Evolutionary conservation across 2,113 vertebrate species (phyloP).

Genomic region (Pangasianodon gigas): DNA sequence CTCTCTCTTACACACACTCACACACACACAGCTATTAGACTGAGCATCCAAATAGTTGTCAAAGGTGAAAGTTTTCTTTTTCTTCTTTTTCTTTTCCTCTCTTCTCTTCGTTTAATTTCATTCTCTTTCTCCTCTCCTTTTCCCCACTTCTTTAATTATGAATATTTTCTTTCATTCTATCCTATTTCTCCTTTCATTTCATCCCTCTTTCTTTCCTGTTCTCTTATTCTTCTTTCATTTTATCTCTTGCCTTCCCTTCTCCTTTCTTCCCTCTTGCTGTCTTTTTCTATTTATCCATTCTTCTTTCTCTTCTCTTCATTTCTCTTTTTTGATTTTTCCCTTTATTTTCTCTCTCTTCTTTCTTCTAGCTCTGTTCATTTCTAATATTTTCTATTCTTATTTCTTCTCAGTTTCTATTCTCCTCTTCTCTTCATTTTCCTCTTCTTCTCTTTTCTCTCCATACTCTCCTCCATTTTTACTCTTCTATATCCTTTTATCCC

Average conservation of each 20-base stretch:
- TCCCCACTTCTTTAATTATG: not conserved
- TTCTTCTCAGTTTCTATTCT: no score
- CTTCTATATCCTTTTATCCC: not conserved
- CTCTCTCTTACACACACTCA: not conserved
- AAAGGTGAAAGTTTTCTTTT: not conserved
- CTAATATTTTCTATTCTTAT: not conserved
- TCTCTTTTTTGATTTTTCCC: no score
- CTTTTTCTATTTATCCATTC: not conserved
- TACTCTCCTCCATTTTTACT: not conserved
- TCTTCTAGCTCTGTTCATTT: not conserved
- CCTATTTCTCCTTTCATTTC: not conserved
- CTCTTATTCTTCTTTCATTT: no score
- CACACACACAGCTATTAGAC: not conserved
- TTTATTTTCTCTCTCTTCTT: no score
- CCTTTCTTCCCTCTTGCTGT: not conserved
- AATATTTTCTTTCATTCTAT: not conserved
- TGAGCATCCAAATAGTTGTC: no score
- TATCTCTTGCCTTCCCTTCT: not conserved
- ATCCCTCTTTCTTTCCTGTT: not conserved
- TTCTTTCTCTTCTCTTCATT: not conserved
- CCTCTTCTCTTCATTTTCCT: not conserved
- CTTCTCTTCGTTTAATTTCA: accelerated
- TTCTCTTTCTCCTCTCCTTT: not conserved
- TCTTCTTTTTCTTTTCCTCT: not conserved
- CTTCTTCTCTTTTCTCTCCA: not conserved